A percentile compares a stretch with the other conserved stretches of the same genome.
Conservation (phyloP, 2,797 vertebrate species). For the Coluber constrictor region DNA sequence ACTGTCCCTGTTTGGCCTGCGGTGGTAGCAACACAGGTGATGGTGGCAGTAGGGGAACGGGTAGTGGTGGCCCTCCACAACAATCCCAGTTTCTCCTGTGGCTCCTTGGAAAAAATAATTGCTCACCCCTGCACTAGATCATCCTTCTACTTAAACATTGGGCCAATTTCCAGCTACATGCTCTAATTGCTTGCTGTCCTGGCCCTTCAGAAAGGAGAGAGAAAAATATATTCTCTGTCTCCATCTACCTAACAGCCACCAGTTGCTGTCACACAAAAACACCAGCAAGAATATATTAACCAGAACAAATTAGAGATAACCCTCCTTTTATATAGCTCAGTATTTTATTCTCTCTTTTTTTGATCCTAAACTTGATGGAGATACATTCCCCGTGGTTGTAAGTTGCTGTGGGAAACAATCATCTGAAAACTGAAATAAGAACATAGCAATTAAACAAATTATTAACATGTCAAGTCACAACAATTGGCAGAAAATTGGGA, state of each 20-base stretch:
- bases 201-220: not conserved
- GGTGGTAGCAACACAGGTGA: not conserved
- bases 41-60: fast-evolving
- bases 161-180: not conserved
- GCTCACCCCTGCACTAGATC: not conserved
- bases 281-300: not conserved
- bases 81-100: not conserved
- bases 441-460: not conserved
- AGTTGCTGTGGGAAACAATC: not conserved
- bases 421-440: not conserved
- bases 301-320: not conserved
- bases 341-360: not conserved
- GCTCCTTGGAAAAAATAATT: not conserved
- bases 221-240: not conserved
- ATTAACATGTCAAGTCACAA: not conserved
- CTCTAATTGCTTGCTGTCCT: not conserved
- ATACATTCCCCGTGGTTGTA: not conserved
- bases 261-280: not conserved
- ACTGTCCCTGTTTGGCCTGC: not conserved
- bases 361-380: not conserved
- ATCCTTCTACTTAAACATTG: not conserved
- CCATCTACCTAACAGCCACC: not conserved
- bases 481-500: not conserved
- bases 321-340: not conserved
- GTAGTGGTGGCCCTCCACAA: not conserved